These are phyloP conservation scores for Microctonus brassicae DNA, from an alignment of 2,888 invertebrate species.

Conservation along the genomic window DNA sequence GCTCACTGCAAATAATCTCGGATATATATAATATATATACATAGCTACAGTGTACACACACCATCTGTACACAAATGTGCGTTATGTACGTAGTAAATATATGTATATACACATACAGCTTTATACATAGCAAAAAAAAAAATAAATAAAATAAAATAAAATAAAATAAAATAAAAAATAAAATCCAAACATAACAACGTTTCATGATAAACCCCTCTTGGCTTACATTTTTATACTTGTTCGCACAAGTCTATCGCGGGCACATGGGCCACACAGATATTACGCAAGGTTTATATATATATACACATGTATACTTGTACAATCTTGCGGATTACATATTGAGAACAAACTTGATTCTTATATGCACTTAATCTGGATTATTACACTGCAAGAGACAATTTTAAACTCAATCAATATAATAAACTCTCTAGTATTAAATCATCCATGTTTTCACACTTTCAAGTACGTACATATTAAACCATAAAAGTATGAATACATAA, in stretches of 20 bases:
- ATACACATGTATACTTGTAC: too few relatives aligned
- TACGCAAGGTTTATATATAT: constrained; percentile 51
- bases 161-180: too few relatives aligned
- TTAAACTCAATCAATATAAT: neutral
- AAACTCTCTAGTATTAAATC: neutral
- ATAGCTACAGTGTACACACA: too few relatives aligned
- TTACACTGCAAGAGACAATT: neutral
- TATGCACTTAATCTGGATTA: neutral
- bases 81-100: too few relatives aligned
- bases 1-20: constrained; percentile 44
- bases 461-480: neutral
- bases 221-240: neutral
- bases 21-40: neutral
- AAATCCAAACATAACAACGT: constrained; percentile 50
- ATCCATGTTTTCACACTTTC: constrained; percentile 1
- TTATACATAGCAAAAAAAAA: neutral
- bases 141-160: neutral
- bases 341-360: neutral
- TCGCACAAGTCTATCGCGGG: neutral
- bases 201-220: neutral
- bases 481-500: too few relatives aligned
- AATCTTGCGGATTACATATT: too few relatives aligned
- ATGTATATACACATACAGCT: neutral
- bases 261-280: constrained; percentile 2
- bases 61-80: too few relatives aligned